These are phyloP conservation scores for Meles meles DNA, from an alignment of 2,113 vertebrate species.

Conservation along the genomic window DNA sequence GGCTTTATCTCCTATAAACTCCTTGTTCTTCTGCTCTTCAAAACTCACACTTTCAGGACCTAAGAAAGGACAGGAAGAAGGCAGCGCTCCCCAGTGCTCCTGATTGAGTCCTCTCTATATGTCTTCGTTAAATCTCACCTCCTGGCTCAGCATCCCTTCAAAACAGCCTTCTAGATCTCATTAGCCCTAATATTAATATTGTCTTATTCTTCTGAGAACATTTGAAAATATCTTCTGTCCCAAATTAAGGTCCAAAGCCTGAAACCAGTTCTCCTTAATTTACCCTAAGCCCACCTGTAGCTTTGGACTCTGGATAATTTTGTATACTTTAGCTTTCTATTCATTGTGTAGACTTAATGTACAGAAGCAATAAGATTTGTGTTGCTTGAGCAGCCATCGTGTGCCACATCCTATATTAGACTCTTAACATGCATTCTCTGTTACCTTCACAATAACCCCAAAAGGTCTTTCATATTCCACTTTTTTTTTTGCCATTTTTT, in stretches of 20 bases:
- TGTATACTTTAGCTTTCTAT: neutral
- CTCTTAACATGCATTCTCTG: neutral
- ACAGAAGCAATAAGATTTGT: neutral
- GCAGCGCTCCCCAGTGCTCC: neutral
- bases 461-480: neutral
- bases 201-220: neutral
- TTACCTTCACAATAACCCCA: neutral
- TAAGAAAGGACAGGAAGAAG: neutral
- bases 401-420: neutral
- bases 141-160: neutral
- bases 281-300: neutral
- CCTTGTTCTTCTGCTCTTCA: neutral
- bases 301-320: neutral
- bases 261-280: neutral
- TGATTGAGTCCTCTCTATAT: neutral
- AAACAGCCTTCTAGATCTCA: neutral
- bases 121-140: neutral
- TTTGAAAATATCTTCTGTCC: neutral
- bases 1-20: neutral
- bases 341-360: neutral
- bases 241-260: neutral
- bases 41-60: neutral
- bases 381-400: neutral
- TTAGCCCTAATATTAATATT: neutral
- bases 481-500: no score